A percentile compares a stretch with the other conserved stretches of the same genome.
phyloP scores from a whole-genome alignment of 2,888 invertebrate species.

The Diarsia rubi region DNA sequence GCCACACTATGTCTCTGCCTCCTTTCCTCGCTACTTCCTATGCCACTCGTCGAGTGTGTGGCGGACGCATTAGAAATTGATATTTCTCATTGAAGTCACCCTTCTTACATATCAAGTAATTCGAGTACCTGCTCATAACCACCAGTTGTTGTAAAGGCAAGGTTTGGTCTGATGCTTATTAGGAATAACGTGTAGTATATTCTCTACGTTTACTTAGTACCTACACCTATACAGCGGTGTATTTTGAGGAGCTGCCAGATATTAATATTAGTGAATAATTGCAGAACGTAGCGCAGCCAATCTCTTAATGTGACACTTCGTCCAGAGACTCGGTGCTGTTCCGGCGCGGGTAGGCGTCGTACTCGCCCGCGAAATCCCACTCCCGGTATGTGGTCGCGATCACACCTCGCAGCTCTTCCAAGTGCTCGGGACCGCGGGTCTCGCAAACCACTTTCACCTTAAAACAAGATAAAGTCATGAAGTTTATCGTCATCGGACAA shows the following conservation, averaged over 20 bases:
- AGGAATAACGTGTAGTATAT: constrained; percentile 5
- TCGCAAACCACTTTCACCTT: constrained; percentile 97
- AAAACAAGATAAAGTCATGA: constrained; percentile 13
- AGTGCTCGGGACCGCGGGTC: constrained; percentile 95
- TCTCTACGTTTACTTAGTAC: background rate
- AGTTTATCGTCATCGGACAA: background rate
- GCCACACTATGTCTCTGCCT: too few relatives aligned
- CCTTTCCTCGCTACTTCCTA: too few relatives aligned
- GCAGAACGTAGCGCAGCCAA: background rate
- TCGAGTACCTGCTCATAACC: background rate
- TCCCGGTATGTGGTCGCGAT: constrained; percentile 92
- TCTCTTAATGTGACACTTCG: constrained; percentile 75
- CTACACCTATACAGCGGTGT: background rate
- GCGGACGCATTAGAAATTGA: too few relatives aligned
- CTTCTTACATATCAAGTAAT: background rate
- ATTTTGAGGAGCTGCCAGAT: too few relatives aligned
- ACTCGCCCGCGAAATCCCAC: constrained; percentile 82
- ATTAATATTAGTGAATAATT: background rate
- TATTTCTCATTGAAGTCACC: background rate
- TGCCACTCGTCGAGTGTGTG: too few relatives aligned
- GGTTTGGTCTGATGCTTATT: background rate
- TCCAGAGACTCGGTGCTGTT: constrained; percentile 77
- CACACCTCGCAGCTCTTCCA: constrained; percentile 83
- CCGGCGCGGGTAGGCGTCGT: constrained; percentile 69
- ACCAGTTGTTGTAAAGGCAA: background rate